These are phyloP conservation scores for Eurois occulta DNA, from an alignment of 2,888 invertebrate species.

Conservation along the genomic window DNA sequence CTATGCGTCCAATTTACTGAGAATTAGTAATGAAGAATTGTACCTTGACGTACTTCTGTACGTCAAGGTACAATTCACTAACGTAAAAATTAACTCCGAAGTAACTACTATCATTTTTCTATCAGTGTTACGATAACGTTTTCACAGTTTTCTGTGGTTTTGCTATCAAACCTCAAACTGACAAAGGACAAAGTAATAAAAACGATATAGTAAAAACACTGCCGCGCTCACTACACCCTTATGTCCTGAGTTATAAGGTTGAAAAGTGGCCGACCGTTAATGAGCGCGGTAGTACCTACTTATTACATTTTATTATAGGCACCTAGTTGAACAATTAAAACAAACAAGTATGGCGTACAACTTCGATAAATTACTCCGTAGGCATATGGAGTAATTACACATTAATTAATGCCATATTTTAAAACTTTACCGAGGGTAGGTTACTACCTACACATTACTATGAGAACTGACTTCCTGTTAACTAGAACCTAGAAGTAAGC, in stretches of 20 bases:
- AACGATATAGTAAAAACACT: not conserved
- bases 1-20: no score
- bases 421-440: conserved; percentile 19
- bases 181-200: no score
- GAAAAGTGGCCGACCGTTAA: not conserved
- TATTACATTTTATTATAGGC: not conserved
- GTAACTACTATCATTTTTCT: not conserved
- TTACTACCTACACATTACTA: not conserved
- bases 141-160: not conserved
- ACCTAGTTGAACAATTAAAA: not conserved
- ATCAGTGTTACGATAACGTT: not conserved
- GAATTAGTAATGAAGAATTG: no score
- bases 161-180: not conserved
- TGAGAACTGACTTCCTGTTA: conserved; percentile 29
- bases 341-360: not conserved
- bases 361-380: conserved; percentile 16
- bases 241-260: no score
- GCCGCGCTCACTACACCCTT: no score
- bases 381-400: conserved; percentile 6
- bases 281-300: not conserved
- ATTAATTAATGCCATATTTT: conserved; percentile 24
- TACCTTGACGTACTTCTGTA: no score
- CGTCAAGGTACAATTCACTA: no score
- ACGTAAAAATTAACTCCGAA: not conserved
- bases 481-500: not conserved